phyloP scores from a whole-genome alignment of 2,113 vertebrate species.

The Epinephelus fuscoguttatus region DNA sequence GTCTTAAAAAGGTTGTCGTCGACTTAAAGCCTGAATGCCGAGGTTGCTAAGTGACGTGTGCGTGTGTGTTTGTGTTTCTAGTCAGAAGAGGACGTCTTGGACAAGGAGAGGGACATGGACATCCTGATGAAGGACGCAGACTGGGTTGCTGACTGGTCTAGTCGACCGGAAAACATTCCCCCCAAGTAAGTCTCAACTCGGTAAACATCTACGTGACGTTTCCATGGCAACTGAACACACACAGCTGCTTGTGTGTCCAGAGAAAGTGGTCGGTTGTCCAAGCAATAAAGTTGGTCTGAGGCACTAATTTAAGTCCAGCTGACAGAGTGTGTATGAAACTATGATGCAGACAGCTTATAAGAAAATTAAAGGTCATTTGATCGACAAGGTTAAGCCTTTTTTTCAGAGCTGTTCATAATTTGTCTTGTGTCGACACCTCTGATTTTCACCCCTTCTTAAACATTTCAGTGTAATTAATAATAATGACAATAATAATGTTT shows the following conservation, averaged over 20 bases:
- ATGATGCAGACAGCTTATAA: background rate
- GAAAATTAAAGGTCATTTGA: background rate
- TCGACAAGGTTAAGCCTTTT: background rate
- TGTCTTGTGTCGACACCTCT: background rate
- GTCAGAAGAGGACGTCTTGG: slow-evolving; percentile 93
- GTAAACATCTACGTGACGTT: slow-evolving; percentile 42
- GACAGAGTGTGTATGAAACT: background rate
- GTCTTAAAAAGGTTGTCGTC: background rate
- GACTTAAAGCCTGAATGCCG: background rate
- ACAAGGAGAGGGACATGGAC: slow-evolving; percentile 94
- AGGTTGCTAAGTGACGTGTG: background rate
- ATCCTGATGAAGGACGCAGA: slow-evolving; percentile 93
- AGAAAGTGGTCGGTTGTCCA: background rate
- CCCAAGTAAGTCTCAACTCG: slow-evolving; percentile 89
- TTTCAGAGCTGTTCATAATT: too few species aligned
- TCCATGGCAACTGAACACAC: slow-evolving; percentile 37
- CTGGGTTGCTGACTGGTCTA: slow-evolving; percentile 99
- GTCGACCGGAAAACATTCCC: slow-evolving; percentile 97
- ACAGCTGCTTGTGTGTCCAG: slow-evolving; percentile 35
- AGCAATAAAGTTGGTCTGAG: background rate
- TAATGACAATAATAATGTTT: too few species aligned
- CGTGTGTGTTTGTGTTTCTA: slow-evolving; percentile 66
- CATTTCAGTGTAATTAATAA: too few species aligned
- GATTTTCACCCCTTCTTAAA: background rate
- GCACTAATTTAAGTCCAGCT: background rate